phyloP scores from a whole-genome alignment of 2,888 invertebrate species.

The Bursaphelenchus okinawaensis region DNA sequence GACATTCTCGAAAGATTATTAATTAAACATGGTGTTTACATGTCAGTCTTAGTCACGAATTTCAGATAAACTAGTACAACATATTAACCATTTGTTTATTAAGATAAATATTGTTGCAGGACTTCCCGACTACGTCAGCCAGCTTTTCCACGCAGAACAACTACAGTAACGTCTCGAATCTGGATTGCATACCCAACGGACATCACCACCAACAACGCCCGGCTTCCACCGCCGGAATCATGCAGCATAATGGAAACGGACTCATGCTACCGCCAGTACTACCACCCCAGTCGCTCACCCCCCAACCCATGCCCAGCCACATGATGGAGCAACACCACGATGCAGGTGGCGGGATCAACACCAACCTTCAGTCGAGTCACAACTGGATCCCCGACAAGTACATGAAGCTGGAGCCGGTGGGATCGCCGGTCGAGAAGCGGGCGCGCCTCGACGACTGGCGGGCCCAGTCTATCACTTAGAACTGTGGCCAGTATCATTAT shows the following conservation, averaged over 20 bases:
- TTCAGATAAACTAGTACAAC: no score
- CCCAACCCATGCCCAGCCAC: conserved; percentile 23
- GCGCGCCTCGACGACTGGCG: conserved; percentile 43
- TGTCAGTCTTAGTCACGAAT: no score
- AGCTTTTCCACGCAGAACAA: conserved; percentile 6
- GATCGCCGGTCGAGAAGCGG: conserved; percentile 54
- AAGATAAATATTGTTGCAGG: conserved; percentile 18
- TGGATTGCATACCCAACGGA: conserved; percentile 16
- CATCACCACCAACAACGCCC: conserved; percentile 28
- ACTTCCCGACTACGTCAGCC: conserved; percentile 23
- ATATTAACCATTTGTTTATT: conserved; percentile 6
- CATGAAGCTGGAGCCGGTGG: conserved; percentile 48
- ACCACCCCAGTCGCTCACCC: conserved; percentile 35
- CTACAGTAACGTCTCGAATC: conserved; percentile 11
- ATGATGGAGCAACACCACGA: conserved; percentile 9
- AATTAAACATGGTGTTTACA: no score
- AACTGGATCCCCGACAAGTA: conserved; percentile 32
- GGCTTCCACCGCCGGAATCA: conserved; percentile 28
- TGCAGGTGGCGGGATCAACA: neutral
- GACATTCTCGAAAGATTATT: conserved; percentile 4
- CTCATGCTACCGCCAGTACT: conserved; percentile 19
- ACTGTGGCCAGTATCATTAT: no score
- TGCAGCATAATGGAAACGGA: conserved; percentile 24
- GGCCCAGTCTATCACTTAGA: conserved; percentile 11
- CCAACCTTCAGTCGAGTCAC: conserved; percentile 5